A percentile compares a stretch with the other conserved stretches of the same genome.
These are phyloP conservation scores for Charaxes varanes DNA, from an alignment of 1,140 invertebrate species.

Conservation along the genomic window DNA sequence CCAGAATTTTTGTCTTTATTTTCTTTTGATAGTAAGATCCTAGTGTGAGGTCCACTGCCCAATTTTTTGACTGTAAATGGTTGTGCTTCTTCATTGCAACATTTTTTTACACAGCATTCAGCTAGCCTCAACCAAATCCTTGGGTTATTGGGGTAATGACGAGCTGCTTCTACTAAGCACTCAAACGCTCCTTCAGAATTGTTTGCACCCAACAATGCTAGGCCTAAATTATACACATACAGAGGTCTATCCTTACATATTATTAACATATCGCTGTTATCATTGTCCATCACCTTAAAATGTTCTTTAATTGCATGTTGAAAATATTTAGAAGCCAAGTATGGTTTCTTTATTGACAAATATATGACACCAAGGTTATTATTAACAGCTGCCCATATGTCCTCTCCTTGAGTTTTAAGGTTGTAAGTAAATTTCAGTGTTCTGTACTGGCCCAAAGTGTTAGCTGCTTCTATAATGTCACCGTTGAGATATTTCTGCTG, in stretches of 20 bases:
- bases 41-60: conserved; percentile 59
- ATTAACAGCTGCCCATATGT: conserved; percentile 81
- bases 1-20: conserved; percentile 66
- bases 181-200: conserved; percentile 91
- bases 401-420: conserved; percentile 60
- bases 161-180: conserved; percentile 90
- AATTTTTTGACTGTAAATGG: conserved; percentile 60
- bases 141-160: conserved; percentile 91
- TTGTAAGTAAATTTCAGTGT: conserved; percentile 61
- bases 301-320: conserved; percentile 90
- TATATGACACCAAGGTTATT: conserved; percentile 94
- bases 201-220: conserved; percentile 87
- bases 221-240: conserved; percentile 93
- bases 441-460: conserved; percentile 70
- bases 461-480: conserved; percentile 73
- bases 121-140: conserved; percentile 93
- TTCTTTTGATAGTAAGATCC: conserved; percentile 54
- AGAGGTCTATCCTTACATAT: conserved; percentile 81
- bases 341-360: conserved; percentile 89
- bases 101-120: conserved; percentile 85
- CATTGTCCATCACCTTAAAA: conserved; percentile 72
- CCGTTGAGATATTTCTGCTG: conserved; percentile 75
- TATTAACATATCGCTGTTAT: conserved; percentile 55
- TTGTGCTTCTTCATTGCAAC: conserved; percentile 53
- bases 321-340: conserved; percentile 89